These are phyloP conservation scores for Vanessa tameamea DNA, from an alignment of 1,140 invertebrate species.

Conservation along the genomic window DNA sequence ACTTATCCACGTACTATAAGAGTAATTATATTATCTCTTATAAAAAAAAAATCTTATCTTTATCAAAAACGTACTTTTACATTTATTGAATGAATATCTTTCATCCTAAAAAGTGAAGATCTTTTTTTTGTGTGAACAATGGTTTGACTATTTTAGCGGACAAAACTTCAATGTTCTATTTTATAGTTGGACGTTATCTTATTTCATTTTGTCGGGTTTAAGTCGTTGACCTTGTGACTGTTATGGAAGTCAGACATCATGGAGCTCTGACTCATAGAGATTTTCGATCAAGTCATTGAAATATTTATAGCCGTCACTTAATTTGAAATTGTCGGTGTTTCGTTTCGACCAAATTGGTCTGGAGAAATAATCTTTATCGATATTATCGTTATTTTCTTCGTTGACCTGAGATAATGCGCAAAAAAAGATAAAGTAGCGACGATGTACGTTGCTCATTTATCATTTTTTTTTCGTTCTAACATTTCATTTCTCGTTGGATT, in stretches of 20 bases:
- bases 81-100: neutral
- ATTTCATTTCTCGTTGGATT: too few species aligned
- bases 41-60: neutral
- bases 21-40: neutral
- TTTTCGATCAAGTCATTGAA: neutral
- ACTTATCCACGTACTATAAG: too few species aligned
- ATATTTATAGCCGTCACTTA: neutral
- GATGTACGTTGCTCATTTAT: neutral
- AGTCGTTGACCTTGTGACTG: neutral
- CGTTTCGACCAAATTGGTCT: neutral
- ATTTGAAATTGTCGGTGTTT: neutral
- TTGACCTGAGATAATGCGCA: neutral
- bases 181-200: neutral
- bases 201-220: neutral
- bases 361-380: neutral
- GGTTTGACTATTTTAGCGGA: neutral
- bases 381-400: slow-evolving; percentile 2
- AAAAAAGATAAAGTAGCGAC: too few species aligned
- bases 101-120: neutral
- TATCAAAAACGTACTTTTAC: neutral
- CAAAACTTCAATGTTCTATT: neutral
- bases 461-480: neutral
- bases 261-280: neutral
- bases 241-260: neutral
- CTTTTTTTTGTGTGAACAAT: neutral